Percentiles rank a stretch among this genome's conserved stretches.
These are phyloP conservation scores for Leucoma salicis DNA, from an alignment of 2,888 invertebrate genomes.

Conservation along the genomic window DNA sequence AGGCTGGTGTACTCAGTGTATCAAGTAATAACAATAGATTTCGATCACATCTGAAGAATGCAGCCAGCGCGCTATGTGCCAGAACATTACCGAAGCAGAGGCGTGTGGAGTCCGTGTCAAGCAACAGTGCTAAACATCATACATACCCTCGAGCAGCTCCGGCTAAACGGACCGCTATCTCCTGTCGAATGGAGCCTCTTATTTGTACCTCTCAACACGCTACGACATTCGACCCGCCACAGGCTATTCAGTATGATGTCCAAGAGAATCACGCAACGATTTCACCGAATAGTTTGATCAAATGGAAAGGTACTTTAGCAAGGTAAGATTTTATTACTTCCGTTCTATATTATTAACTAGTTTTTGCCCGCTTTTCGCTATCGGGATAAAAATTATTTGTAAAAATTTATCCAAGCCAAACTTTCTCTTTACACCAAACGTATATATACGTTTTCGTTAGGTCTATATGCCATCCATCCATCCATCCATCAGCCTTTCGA, in stretches of 20 bases:
- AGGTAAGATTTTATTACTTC: slow-evolving; percentile 49
- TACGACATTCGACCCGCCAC: slow-evolving; percentile 44
- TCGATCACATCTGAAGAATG: slow-evolving; percentile 72
- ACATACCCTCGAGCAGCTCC: slow-evolving; percentile 69
- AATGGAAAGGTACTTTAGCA: slow-evolving; percentile 64
- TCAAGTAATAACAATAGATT: slow-evolving; percentile 71
- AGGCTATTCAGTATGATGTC: slow-evolving; percentile 44
- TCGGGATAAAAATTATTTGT: no score
- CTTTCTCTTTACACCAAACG: no score
- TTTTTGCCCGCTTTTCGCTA: no score
- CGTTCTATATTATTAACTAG: background rate
- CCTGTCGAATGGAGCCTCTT: slow-evolving; percentile 66
- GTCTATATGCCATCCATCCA: no score
- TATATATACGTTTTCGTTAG: no score
- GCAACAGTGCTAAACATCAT: slow-evolving; percentile 61
- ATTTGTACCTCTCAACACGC: slow-evolving; percentile 46
- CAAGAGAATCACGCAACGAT: slow-evolving; percentile 39
- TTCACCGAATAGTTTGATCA: slow-evolving; percentile 52
- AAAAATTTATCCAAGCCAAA: no score
- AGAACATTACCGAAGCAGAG: slow-evolving; percentile 75
- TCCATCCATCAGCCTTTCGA: no score
- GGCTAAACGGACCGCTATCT: slow-evolving; percentile 61
- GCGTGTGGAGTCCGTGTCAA: slow-evolving; percentile 54
- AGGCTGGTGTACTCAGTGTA: slow-evolving; percentile 78
- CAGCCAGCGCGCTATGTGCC: slow-evolving; percentile 71